Conservation (phyloP, 2,888 invertebrate species). For the Anagyrus pseudococci region DNA sequence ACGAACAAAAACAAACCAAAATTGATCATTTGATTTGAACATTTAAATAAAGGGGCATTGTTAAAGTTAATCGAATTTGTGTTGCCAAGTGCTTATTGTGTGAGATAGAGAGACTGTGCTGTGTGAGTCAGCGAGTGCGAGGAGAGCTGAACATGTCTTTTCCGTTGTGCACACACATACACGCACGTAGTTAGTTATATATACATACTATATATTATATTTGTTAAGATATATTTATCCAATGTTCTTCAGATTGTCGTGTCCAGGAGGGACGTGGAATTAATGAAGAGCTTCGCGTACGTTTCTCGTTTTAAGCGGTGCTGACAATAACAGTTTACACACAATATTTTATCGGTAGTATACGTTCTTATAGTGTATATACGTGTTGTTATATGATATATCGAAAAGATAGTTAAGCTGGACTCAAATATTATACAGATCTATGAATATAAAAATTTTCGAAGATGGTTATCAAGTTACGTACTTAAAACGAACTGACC, state of each 20-base stretch:
- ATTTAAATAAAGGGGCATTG: conserved; percentile 58
- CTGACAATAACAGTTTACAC: conserved; percentile 36
- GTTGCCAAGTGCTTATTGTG: conserved; percentile 35
- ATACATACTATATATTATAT: background rate
- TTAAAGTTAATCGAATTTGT: conserved; percentile 51
- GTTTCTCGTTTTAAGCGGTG: conserved; percentile 35
- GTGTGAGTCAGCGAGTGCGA: conserved; percentile 9
- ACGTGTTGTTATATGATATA: conserved; percentile 17
- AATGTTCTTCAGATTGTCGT: too few species aligned
- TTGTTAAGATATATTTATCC: conserved; percentile 18
- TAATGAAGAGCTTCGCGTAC: conserved; percentile 39
- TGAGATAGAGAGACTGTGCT: conserved; percentile 29
- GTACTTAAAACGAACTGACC: conserved; percentile 28
- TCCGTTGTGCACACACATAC: too few species aligned
- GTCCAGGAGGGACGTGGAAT: conserved; percentile 22
- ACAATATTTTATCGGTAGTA: conserved; percentile 13
- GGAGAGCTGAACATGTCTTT: conserved; percentile 11
- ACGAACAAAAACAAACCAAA: conserved; percentile 35
- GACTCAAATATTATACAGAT: conserved; percentile 21
- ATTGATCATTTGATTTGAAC: too few species aligned
- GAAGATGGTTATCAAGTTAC: conserved; percentile 14
- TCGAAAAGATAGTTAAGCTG: conserved; percentile 23
- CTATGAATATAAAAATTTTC: conserved; percentile 12
- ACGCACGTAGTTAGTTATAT: too few species aligned
- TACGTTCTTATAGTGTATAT: conserved; percentile 9